A percentile compares a stretch with the other conserved stretches of the same genome.
Conservation (phyloP, 2,113 vertebrate genomes). For the Macrotus californicus region DNA sequence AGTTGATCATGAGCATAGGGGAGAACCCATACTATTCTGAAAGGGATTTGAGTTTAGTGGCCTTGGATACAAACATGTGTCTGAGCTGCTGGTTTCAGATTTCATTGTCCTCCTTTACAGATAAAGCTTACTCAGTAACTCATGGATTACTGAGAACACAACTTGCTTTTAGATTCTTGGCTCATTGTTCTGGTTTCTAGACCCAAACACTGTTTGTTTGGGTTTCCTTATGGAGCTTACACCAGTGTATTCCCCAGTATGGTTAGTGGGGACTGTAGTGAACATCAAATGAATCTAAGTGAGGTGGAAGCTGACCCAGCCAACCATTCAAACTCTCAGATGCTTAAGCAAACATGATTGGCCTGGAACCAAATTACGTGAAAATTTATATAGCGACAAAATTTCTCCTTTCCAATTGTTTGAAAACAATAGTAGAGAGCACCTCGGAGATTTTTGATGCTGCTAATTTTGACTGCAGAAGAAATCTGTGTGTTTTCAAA, state of each 20-base stretch:
- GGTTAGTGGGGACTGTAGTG: neutral
- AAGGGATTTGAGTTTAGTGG: neutral
- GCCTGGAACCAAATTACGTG: neutral
- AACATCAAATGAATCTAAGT: constrained; percentile 5
- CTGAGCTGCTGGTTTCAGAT: neutral
- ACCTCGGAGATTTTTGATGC: neutral
- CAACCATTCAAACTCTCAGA: neutral
- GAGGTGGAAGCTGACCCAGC: neutral
- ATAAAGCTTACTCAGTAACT: neutral
- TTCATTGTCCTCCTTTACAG: neutral
- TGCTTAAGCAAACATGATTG: neutral
- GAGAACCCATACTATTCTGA: neutral
- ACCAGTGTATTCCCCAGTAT: neutral
- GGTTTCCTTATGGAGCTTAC: constrained; percentile 2
- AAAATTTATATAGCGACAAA: neutral
- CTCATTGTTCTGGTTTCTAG: neutral
- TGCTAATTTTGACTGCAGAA: neutral
- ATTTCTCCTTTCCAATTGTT: neutral
- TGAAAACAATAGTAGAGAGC: neutral
- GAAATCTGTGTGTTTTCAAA: constrained; percentile 27
- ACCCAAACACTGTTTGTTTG: neutral
- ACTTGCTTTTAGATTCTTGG: neutral
- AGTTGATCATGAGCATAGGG: neutral
- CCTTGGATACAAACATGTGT: neutral
- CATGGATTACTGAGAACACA: neutral